Percentiles rank a stretch among this genome's conserved stretches.
Conservation (phyloP, 2,797 vertebrate species). For the Bufotes viridis region DNA sequence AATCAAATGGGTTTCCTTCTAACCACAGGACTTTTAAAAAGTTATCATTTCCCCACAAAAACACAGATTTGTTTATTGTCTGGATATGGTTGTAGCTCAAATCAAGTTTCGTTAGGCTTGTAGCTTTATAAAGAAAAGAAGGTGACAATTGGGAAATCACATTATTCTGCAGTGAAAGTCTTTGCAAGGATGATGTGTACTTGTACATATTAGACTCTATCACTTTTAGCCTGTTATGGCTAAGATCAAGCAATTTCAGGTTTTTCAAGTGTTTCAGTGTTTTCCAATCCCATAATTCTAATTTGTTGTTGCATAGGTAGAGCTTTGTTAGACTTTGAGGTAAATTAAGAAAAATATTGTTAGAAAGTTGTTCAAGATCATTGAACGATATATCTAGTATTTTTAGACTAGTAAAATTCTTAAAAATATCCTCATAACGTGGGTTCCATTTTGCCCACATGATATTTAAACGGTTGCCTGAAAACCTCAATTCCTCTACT, state of each 20-base stretch:
- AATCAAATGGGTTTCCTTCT: slow-evolving; percentile 77
- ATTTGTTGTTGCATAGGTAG: not conserved
- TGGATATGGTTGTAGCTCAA: slow-evolving; percentile 76
- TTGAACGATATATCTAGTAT: slow-evolving; percentile 79
- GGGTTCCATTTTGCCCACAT: slow-evolving; percentile 75
- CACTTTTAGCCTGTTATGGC: slow-evolving; percentile 70
- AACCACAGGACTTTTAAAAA: slow-evolving; percentile 67
- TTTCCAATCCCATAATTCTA: not conserved
- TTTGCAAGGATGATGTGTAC: slow-evolving; percentile 67
- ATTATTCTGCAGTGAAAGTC: slow-evolving; percentile 70
- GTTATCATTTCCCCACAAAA: slow-evolving; percentile 62
- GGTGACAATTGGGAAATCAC: slow-evolving; percentile 63
- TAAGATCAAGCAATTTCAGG: slow-evolving; percentile 75
- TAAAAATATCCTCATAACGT: slow-evolving; percentile 72
- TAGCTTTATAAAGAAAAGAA: slow-evolving; percentile 65
- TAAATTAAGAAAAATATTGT: slow-evolving; percentile 67
- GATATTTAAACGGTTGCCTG: slow-evolving; percentile 73
- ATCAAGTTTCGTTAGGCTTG: slow-evolving; percentile 70
- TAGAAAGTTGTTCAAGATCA: slow-evolving; percentile 68
- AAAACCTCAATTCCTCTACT: slow-evolving; percentile 77
- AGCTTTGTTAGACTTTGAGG: slow-evolving; percentile 68
- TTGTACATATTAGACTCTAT: slow-evolving; percentile 65
- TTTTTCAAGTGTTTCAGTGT: slow-evolving; percentile 66
- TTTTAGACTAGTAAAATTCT: slow-evolving; percentile 72
- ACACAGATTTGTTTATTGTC: slow-evolving; percentile 74